phyloP scores from a whole-genome alignment of 2,888 invertebrate genomes.

The Yponomeuta cagnagella region DNA sequence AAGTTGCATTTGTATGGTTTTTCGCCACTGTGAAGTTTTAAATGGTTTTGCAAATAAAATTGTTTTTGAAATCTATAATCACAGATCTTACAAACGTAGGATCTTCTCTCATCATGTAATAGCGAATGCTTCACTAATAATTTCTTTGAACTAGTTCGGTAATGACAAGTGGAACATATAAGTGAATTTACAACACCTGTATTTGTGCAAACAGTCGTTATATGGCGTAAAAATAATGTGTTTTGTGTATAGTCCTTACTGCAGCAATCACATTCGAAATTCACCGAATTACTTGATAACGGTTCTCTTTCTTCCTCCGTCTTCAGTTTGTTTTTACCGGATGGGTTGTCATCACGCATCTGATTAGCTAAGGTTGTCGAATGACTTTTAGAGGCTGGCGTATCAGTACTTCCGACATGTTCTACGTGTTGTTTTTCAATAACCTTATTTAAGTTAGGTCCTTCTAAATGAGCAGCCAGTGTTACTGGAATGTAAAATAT shows the following conservation, averaged over 20 bases:
- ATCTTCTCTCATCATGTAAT: conserved; percentile 20
- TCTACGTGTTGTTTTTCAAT: too few species aligned
- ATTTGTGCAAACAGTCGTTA: not conserved
- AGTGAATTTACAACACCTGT: not conserved
- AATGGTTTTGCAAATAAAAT: conserved; percentile 19
- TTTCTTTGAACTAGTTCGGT: not conserved
- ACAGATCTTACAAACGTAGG: conserved; percentile 21
- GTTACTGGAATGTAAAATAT: not conserved
- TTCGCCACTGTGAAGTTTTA: conserved; percentile 22
- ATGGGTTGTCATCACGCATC: not conserved
- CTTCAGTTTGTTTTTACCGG: not conserved
- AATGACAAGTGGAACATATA: conserved; percentile 20
- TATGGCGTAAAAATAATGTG: not conserved
- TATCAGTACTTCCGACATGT: too few species aligned
- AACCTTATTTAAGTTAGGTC: not conserved
- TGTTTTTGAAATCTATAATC: conserved; percentile 15
- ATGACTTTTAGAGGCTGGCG: not conserved
- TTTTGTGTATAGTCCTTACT: not conserved
- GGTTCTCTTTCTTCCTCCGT: not conserved
- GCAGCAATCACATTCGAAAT: not conserved
- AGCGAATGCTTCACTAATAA: conserved; percentile 19
- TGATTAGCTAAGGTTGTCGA: not conserved
- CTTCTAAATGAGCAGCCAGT: not conserved
- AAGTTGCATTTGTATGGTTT: conserved; percentile 22
- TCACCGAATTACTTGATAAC: not conserved